Conservation (phyloP, 2,113 vertebrate genomes). For the Spea bombifrons region DNA sequence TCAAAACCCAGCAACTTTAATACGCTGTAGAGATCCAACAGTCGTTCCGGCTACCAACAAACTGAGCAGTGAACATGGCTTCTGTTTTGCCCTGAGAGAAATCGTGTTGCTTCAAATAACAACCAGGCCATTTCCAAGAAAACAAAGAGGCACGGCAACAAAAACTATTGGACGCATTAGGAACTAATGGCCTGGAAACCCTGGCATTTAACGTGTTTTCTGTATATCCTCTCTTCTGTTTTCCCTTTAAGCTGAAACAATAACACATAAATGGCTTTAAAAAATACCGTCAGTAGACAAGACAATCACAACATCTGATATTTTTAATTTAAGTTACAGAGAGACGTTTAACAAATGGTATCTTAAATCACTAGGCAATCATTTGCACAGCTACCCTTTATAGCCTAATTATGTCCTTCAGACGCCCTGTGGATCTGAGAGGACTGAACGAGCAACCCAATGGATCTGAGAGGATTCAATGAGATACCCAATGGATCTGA, state of each 20-base stretch:
- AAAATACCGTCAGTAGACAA: neutral
- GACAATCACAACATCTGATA: constrained; percentile 14
- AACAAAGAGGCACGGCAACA: neutral
- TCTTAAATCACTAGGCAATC: constrained; percentile 29
- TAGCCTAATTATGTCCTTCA: no score
- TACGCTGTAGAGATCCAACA: neutral
- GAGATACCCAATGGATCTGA: no score
- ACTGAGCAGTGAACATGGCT: neutral
- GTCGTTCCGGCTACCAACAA: neutral
- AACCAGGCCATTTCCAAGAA: neutral
- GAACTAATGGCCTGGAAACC: neutral
- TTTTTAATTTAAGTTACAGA: constrained; percentile 32
- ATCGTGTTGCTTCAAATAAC: constrained; percentile 4
- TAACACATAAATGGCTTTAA: no score
- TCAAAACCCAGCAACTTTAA: constrained; percentile 12
- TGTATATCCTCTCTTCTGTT: neutral
- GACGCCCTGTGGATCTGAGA: no score
- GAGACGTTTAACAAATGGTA: constrained; percentile 42
- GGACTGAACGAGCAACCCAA: no score
- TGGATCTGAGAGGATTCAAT: no score
- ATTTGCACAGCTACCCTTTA: neutral
- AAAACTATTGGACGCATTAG: neutral
- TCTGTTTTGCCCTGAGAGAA: constrained; percentile 11
- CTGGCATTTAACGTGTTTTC: neutral
- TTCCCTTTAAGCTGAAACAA: neutral